Conservation (phyloP, 92 coral and sea anemone species). For the Palythoa grandis region DNA sequence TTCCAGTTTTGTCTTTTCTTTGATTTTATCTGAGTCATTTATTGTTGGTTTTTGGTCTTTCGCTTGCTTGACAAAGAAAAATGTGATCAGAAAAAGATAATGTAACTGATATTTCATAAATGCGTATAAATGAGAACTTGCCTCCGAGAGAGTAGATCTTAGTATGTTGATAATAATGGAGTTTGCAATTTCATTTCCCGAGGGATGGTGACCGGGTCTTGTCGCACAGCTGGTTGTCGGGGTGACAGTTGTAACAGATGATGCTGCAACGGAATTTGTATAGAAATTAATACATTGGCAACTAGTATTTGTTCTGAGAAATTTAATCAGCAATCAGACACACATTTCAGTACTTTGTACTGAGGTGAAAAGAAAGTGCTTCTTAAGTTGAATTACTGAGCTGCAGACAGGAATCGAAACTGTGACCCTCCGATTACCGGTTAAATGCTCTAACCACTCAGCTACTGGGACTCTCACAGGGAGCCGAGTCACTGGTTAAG, state of each 20-base stretch:
- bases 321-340: no score
- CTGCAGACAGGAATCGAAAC: no score
- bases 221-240: slow-evolving; percentile 10
- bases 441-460: no score
- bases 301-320: not conserved
- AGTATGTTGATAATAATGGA: slow-evolving; percentile 19
- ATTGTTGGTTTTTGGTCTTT: not conserved
- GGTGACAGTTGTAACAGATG: not conserved
- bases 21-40: no score
- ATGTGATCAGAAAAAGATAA: not conserved
- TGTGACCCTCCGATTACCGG: no score
- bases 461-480: no score
- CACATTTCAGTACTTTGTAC: no score
- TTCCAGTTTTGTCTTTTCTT: no score
- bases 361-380: no score
- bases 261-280: not conserved
- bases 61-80: not conserved
- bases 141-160: slow-evolving; percentile 9
- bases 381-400: no score
- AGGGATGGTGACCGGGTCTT: slow-evolving; percentile 18
- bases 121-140: not conserved
- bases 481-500: no score
- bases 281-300: not conserved
- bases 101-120: not conserved
- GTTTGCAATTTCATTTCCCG: slow-evolving; percentile 14